A percentile compares a stretch with the other conserved stretches of the same genome.
Conservation (phyloP, 1,140 invertebrate genomes). For the Drosophila auraria region DNA sequence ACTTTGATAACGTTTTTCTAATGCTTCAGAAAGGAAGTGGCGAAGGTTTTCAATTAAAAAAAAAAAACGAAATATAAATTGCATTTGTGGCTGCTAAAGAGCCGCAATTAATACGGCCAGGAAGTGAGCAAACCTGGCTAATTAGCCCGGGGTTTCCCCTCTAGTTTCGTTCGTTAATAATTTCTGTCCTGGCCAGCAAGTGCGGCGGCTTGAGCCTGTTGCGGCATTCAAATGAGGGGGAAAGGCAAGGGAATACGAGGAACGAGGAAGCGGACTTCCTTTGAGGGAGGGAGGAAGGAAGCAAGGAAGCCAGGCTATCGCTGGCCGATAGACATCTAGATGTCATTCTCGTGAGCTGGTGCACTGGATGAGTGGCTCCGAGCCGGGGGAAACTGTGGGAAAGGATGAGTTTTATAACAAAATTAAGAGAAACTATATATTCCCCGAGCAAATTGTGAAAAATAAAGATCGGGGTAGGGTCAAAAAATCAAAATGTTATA, state of each 20-base stretch:
- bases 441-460: not conserved
- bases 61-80: conserved; percentile 23
- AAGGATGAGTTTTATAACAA: conserved; percentile 11
- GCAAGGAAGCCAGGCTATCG: conserved; percentile 48
- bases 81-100: conserved; percentile 67
- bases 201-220: conserved; percentile 63
- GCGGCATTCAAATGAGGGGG: conserved; percentile 69
- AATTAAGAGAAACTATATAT: too few relatives aligned
- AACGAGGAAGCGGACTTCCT: conserved; percentile 54
- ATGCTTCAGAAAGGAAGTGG: conserved; percentile 66
- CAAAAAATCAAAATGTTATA: too few relatives aligned
- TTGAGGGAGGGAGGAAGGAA: conserved; percentile 15
- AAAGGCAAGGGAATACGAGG: not conserved
- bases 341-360: conserved; percentile 56
- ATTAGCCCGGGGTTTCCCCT: conserved; percentile 20
- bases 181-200: conserved; percentile 37
- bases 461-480: too few relatives aligned
- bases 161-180: not conserved
- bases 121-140: conserved; percentile 66
- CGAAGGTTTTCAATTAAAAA: conserved; percentile 73
- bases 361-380: conserved; percentile 28
- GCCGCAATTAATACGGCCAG: conserved; percentile 73
- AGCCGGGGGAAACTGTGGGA: conserved; percentile 41
- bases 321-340: conserved; percentile 61
- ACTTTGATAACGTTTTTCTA: conserved; percentile 55